These are phyloP conservation scores for Diacarnus erythraeanus DNA, from an alignment of 37 sponge, comb jelly and placozoan genomes.

Conservation along the genomic window DNA sequence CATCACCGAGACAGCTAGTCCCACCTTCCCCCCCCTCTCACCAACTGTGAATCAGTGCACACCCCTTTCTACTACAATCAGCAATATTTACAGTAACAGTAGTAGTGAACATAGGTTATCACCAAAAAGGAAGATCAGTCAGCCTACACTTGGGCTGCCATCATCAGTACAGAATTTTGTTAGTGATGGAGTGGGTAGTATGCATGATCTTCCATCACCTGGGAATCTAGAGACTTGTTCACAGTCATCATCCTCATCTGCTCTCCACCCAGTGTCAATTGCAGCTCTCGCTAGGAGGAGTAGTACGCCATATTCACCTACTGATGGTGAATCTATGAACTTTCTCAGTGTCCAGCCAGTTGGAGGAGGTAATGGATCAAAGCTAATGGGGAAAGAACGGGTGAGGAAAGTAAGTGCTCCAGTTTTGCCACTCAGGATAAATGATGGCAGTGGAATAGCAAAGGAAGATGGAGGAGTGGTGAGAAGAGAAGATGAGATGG, in stretches of 20 bases:
- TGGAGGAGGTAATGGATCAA: background rate
- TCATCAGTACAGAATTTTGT: background rate
- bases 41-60: background rate
- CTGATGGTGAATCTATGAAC: background rate
- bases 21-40: background rate
- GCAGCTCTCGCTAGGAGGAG: constrained; percentile 8
- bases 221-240: constrained; percentile 39
- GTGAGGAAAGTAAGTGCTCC: constrained; percentile 23
- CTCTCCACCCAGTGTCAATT: constrained; percentile 49
- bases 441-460: background rate
- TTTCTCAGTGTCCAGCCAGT: background rate
- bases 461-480: background rate
- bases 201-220: constrained; percentile 4
- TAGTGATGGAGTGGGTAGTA: background rate
- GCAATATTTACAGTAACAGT: background rate
- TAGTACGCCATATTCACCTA: background rate
- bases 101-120: background rate
- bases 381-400: background rate
- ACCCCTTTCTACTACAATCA: background rate
- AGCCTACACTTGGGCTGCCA: background rate
- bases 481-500: background rate
- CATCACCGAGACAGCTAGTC: background rate
- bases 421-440: background rate
- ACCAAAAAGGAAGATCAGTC: constrained; percentile 20
- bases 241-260: constrained; percentile 48